Evolutionary conservation across 64 coral and sea anemone species (phyloP).

Genomic region (Hydrozoanthus tunicans): DNA sequence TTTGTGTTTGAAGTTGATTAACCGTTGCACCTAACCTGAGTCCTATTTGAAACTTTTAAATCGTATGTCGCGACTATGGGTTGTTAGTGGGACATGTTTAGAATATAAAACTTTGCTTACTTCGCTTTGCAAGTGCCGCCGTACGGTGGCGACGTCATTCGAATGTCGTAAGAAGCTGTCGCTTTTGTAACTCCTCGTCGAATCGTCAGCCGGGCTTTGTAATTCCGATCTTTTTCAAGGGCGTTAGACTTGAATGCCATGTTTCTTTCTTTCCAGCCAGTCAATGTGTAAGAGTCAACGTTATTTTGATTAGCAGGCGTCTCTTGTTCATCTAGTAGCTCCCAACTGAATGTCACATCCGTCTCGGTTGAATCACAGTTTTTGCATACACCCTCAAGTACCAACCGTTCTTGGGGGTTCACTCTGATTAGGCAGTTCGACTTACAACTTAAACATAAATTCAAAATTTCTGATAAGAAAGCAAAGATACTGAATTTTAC

Average conservation of each 20-base stretch:
- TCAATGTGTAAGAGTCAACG: slow-evolving; percentile 27
- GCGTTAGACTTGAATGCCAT: neutral
- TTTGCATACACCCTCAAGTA: slow-evolving; percentile 21
- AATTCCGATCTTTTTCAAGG: neutral
- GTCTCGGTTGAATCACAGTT: neutral
- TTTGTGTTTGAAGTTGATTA: no score
- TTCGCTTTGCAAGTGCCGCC: slow-evolving; percentile 8
- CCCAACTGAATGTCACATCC: neutral
- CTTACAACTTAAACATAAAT: slow-evolving; percentile 3
- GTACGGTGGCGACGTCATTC: slow-evolving; percentile 35
- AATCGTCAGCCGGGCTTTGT: slow-evolving; percentile 24
- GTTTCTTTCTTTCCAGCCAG: slow-evolving; percentile 9
- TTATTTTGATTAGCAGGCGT: neutral
- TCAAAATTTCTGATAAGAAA: no score
- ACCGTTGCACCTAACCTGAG: no score
- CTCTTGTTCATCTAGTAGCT: neutral
- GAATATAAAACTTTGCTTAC: neutral
- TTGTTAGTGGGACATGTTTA: no score
- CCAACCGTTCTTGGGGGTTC: slow-evolving; percentile 47
- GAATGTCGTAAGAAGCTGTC: neutral
- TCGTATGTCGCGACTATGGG: no score
- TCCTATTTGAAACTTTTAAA: no score
- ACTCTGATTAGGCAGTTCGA: slow-evolving; percentile 19
- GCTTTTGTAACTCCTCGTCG: neutral
- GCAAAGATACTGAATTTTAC: no score